phyloP scores from a whole-genome alignment of 2,797 vertebrate species.

The Prunella strophiata region DNA sequence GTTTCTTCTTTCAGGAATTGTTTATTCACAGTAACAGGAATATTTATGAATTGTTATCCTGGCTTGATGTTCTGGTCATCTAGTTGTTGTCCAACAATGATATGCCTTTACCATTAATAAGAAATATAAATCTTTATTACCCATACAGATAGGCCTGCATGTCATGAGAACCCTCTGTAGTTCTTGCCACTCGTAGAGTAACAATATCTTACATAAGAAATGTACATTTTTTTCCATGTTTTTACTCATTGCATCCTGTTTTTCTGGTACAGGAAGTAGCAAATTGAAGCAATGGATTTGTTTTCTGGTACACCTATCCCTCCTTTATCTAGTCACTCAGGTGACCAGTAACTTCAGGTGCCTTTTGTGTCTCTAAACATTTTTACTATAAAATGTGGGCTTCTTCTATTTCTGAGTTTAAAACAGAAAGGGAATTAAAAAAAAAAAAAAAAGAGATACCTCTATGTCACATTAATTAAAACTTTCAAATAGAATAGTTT shows the following conservation, averaged over 20 bases:
- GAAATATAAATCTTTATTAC: neutral
- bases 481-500: neutral
- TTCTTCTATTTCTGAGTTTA: neutral
- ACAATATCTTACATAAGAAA: neutral
- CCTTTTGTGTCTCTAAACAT: neutral
- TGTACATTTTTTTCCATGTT: neutral
- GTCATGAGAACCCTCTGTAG: neutral
- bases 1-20: neutral
- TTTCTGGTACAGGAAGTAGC: neutral
- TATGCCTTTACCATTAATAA: neutral
- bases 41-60: neutral
- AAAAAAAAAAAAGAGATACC: neutral
- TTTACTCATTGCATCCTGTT: neutral
- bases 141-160: neutral
- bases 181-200: neutral
- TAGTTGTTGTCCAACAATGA: neutral
- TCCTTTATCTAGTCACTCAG: neutral
- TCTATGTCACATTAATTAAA: neutral
- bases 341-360: neutral
- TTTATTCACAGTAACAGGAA: constrained; percentile 15
- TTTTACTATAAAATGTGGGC: neutral
- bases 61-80: neutral
- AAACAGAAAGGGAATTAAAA: neutral
- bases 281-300: neutral
- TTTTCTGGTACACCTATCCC: neutral